Percentiles rank a stretch among this genome's conserved stretches.
Evolutionary conservation across 2,113 vertebrate species (phyloP).

Genomic region (Myotis brandtii): DNA sequence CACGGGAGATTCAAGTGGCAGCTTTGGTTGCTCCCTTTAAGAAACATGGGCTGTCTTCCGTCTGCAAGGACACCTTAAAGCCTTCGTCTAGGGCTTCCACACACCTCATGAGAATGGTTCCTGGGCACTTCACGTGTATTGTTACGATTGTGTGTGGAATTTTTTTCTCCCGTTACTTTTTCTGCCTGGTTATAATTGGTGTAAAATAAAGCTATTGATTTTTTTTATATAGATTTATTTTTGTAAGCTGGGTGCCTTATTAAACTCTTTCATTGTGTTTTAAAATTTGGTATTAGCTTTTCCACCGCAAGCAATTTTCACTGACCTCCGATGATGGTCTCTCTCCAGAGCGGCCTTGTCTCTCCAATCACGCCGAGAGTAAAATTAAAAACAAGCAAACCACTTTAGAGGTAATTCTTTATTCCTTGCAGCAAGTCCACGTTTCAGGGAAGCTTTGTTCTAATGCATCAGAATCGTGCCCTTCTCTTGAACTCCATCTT

Average conservation of each 20-base stretch:
- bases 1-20: fast-evolving
- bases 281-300: constrained; percentile 33
- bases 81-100: fast-evolving
- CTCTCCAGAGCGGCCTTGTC: not conserved
- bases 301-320: not conserved
- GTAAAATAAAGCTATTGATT: constrained; percentile 34
- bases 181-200: not conserved
- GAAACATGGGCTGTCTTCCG: not conserved
- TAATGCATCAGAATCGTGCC: fast-evolving
- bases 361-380: fast-evolving
- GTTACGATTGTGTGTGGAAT: not conserved
- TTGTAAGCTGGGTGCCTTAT: constrained; percentile 12
- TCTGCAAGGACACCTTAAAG: fast-evolving
- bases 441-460: not conserved
- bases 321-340: not conserved
- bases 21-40: fast-evolving
- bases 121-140: not conserved
- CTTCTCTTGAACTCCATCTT: not conserved
- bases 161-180: not conserved
- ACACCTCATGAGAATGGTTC: fast-evolving
- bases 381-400: not conserved
- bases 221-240: constrained; percentile 51
- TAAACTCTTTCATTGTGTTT: constrained; percentile 12
- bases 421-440: not conserved
- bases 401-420: not conserved